phyloP scores from a whole-genome alignment of 2,888 invertebrate genomes.

The Drosophila neonasuta region DNA sequence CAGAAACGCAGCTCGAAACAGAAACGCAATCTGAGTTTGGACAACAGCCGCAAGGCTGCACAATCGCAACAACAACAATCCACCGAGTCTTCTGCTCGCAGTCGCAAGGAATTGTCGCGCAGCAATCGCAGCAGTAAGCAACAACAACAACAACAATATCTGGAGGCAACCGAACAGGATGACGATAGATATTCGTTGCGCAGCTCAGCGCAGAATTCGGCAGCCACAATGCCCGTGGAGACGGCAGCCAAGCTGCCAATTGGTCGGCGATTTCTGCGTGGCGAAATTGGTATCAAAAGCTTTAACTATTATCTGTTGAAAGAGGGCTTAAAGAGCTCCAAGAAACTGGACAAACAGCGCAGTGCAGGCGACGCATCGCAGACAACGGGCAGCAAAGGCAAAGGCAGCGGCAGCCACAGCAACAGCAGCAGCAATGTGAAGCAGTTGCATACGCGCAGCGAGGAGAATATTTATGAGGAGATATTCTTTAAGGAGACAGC shows the following conservation, averaged over 20 bases:
- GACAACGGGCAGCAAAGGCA: not conserved
- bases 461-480: slow-evolving; percentile 82
- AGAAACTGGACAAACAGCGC: slow-evolving; percentile 80
- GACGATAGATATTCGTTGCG: slow-evolving; percentile 70
- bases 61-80: slow-evolving; percentile 20
- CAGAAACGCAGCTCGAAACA: slow-evolving; percentile 79
- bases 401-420: not conserved
- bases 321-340: slow-evolving; percentile 81
- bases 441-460: slow-evolving; percentile 79
- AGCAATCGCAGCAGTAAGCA: slow-evolving; percentile 40
- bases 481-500: slow-evolving; percentile 81
- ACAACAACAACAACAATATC: slow-evolving; percentile 48
- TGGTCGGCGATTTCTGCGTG: slow-evolving; percentile 81
- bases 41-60: slow-evolving; percentile 65
- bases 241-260: slow-evolving; percentile 78
- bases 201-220: slow-evolving; percentile 65
- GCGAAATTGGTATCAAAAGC: slow-evolving; percentile 82
- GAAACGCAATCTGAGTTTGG: slow-evolving; percentile 79
- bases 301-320: slow-evolving; percentile 82
- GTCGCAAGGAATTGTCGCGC: slow-evolving; percentile 41
- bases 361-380: slow-evolving; percentile 19
- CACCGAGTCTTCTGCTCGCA: slow-evolving; percentile 31
- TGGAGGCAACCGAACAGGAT: slow-evolving; percentile 54
- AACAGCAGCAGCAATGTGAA: slow-evolving; percentile 39
- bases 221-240: slow-evolving; percentile 49